Conservation (phyloP, 1,140 invertebrate genomes). For the Colletes gigas region DNA sequence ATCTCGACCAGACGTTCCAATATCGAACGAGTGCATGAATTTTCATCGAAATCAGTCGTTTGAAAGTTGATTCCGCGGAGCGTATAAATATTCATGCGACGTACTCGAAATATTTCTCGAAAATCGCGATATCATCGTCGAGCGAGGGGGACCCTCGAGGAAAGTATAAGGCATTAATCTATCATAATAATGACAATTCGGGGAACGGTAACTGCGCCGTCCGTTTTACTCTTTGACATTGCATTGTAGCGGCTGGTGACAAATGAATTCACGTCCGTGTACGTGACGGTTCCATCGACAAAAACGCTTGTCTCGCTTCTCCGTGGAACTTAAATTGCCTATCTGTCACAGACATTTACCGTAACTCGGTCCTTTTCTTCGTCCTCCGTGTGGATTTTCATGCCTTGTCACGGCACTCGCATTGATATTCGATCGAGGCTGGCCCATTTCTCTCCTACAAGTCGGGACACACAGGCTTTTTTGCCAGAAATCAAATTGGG, state of each 20-base stretch:
- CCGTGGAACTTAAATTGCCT: constrained; percentile 49
- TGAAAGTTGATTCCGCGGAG: constrained; percentile 38
- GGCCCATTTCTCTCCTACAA: constrained; percentile 37
- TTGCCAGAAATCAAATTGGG: constrained; percentile 18
- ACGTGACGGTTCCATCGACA: background rate
- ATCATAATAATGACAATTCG: background rate
- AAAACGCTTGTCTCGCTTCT: constrained; percentile 5
- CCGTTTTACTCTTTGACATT: background rate
- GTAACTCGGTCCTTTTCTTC: constrained; percentile 4
- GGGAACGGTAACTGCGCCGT: background rate
- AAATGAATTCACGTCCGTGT: constrained; percentile 25
- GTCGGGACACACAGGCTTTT: constrained; percentile 4
- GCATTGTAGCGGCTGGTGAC: constrained; percentile 1
- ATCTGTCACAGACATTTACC: constrained; percentile 43
- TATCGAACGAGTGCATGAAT: constrained; percentile 29
- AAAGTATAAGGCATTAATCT: background rate
- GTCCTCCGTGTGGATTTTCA: background rate
- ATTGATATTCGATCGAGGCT: constrained; percentile 41
- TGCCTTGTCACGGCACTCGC: constrained; percentile 14
- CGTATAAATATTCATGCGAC: constrained; percentile 39
- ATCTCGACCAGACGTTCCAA: constrained; percentile 9
- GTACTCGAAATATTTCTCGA: background rate
- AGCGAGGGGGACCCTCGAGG: background rate
- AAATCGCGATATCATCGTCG: background rate
- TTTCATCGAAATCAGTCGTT: constrained; percentile 39